Percentiles rank a stretch among this genome's conserved stretches.
Conservation (phyloP, 1,140 invertebrate species). For the Calephelis nemesis region DNA sequence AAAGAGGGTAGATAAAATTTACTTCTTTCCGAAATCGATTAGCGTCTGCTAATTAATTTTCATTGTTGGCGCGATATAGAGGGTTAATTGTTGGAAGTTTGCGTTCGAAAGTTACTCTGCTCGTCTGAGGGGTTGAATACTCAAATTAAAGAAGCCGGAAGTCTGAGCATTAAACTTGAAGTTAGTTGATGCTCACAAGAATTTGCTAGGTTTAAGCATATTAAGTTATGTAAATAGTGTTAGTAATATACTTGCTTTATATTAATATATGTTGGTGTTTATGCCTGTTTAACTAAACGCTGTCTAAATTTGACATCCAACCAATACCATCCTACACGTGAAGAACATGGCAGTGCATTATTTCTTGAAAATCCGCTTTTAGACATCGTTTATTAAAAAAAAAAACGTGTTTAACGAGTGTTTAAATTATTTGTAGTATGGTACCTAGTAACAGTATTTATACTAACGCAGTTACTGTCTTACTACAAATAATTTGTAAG, state of each 20-base stretch:
- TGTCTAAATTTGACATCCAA: too few species aligned
- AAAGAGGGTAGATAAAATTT: constrained; percentile 39
- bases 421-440: too few species aligned
- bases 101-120: constrained; percentile 43
- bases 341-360: too few species aligned
- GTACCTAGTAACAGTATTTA: too few species aligned
- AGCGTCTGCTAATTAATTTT: constrained; percentile 59
- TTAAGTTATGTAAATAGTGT: background rate
- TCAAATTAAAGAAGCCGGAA: constrained; percentile 41
- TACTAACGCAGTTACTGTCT: too few species aligned
- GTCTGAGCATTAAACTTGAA: constrained; percentile 30
- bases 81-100: constrained; percentile 64
- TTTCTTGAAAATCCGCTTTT: too few species aligned
- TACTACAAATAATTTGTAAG: too few species aligned
- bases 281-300: too few species aligned
- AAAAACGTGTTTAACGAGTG: too few species aligned
- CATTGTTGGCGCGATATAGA: constrained; percentile 62
- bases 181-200: constrained; percentile 28
- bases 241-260: background rate
- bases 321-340: too few species aligned
- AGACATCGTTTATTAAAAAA: too few species aligned
- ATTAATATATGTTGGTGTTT: background rate
- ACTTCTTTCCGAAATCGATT: constrained; percentile 46
- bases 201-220: constrained; percentile 20
- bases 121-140: constrained; percentile 39